Evolutionary conservation across 2,797 vertebrate genomes (phyloP).

Genomic region (Siniperca scherzeri): DNA sequence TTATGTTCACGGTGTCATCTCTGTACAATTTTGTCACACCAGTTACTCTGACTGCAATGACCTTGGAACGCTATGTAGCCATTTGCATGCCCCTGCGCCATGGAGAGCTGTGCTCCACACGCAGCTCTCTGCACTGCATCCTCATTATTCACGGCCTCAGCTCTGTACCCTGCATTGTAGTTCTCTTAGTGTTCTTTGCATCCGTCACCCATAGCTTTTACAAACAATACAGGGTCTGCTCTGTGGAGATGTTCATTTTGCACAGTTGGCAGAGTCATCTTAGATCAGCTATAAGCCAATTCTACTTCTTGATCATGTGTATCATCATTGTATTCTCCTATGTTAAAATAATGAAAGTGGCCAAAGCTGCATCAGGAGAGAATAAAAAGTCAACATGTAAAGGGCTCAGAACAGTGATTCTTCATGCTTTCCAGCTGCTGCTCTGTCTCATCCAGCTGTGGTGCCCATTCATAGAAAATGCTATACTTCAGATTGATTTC

Average conservation of each 20-base stretch:
- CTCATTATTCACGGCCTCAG: slow-evolving; percentile 64
- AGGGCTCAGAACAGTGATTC: slow-evolving; percentile 65
- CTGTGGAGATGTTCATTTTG: slow-evolving; percentile 30
- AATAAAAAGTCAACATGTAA: slow-evolving; percentile 58
- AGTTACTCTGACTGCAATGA: slow-evolving; percentile 77
- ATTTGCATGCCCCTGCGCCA: slow-evolving; percentile 78
- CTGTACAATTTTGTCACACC: slow-evolving; percentile 60
- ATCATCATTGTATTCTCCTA: slow-evolving; percentile 59
- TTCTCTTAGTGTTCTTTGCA: slow-evolving; percentile 46
- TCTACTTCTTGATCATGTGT: slow-evolving; percentile 68
- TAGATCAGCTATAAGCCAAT: slow-evolving; percentile 43
- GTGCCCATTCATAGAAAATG: slow-evolving; percentile 63
- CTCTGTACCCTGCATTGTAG: slow-evolving; percentile 32
- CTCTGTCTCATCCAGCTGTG: slow-evolving; percentile 69
- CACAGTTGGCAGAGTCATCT: slow-evolving; percentile 55
- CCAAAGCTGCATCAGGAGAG: slow-evolving; percentile 64
- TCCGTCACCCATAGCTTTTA: background rate
- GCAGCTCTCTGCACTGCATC: slow-evolving; percentile 36
- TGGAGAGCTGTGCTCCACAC: slow-evolving; percentile 59
- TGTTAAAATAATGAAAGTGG: slow-evolving; percentile 64
- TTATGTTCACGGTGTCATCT: background rate
- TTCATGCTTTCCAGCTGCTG: slow-evolving; percentile 71
- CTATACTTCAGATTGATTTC: slow-evolving; percentile 14
- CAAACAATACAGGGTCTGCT: background rate
- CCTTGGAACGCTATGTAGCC: slow-evolving; percentile 78